phyloP scores from a whole-genome alignment of 2,888 invertebrate genomes.

The Prosopocoilus inquinatus region DNA sequence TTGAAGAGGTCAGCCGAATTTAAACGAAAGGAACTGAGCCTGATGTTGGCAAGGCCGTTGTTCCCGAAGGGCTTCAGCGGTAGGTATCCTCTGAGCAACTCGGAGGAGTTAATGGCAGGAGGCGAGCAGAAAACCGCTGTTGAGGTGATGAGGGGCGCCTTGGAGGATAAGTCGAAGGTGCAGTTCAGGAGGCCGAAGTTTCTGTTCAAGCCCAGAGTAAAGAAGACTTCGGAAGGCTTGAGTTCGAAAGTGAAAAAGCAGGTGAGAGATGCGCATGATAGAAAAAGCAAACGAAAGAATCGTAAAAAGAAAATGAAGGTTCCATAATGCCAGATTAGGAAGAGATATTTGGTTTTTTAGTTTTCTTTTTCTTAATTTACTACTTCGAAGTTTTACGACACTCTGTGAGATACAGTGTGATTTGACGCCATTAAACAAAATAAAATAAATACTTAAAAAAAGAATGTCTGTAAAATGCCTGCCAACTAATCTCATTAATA shows the following conservation, averaged over 20 bases:
- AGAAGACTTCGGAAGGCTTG: slow-evolving; percentile 3
- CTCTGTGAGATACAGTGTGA: too few species aligned
- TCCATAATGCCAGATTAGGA: too few species aligned
- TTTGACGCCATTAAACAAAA: too few species aligned
- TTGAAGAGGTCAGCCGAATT: slow-evolving; percentile 49
- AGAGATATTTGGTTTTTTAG: too few species aligned
- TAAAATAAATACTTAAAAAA: too few species aligned
- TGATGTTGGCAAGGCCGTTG: slow-evolving; percentile 58
- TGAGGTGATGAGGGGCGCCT: slow-evolving; percentile 56
- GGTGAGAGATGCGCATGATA: too few species aligned
- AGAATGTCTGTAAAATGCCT: too few species aligned
- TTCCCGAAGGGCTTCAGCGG: slow-evolving; percentile 70
- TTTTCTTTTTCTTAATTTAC: too few species aligned
- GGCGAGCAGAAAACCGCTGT: slow-evolving; percentile 49
- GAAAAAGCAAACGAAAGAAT: too few species aligned
- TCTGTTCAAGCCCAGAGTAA: slow-evolving; percentile 36
- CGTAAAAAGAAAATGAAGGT: too few species aligned
- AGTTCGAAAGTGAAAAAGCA: neutral
- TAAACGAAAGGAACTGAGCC: slow-evolving; percentile 54
- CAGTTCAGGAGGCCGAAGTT: slow-evolving; percentile 33
- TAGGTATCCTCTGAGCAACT: slow-evolving; percentile 55
- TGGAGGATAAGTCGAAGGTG: slow-evolving; percentile 40
- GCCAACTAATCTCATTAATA: too few species aligned
- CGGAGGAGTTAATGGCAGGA: slow-evolving; percentile 28
- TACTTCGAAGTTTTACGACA: too few species aligned